phyloP scores from a whole-genome alignment of 2,797 vertebrate species.

The Pseudochromis fuscus region DNA sequence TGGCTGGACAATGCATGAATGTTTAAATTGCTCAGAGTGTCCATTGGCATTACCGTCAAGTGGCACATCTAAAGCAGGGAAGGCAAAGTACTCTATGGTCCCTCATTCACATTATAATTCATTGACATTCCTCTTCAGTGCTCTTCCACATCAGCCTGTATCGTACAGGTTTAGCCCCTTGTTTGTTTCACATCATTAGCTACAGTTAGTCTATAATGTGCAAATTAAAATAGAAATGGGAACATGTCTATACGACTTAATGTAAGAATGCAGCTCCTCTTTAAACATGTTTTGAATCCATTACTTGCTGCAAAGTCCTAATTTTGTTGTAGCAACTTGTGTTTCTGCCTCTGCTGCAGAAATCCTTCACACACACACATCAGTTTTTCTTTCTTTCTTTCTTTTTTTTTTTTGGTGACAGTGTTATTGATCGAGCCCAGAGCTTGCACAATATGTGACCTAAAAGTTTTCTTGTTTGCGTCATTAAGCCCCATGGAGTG shows the following conservation, averaged over 20 bases:
- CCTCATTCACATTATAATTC: conserved; percentile 78
- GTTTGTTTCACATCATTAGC: conserved; percentile 63
- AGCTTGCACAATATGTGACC: conserved; percentile 57
- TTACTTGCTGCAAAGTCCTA: conserved; percentile 2
- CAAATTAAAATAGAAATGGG: conserved; percentile 56
- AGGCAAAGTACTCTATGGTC: conserved; percentile 67
- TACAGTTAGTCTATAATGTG: conserved; percentile 45
- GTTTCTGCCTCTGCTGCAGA: conserved; percentile 38
- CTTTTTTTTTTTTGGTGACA: conserved; percentile 45
- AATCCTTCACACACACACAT: conserved; percentile 9
- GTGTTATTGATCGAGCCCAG: conserved; percentile 49
- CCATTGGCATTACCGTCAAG: conserved; percentile 89
- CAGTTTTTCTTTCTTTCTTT: no score
- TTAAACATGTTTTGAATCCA: conserved; percentile 26
- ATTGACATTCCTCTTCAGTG: conserved; percentile 79
- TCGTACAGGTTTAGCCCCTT: conserved; percentile 54
- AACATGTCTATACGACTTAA: conserved; percentile 24
- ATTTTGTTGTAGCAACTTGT: conserved; percentile 5
- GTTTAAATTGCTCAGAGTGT: conserved; percentile 91
- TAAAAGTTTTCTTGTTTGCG: conserved; percentile 56
- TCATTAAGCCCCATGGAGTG: conserved; percentile 63
- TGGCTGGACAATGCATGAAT: conserved; percentile 90
- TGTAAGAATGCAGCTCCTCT: conserved; percentile 5
- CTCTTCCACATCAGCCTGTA: conserved; percentile 62
- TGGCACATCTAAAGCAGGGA: conserved; percentile 82